These are phyloP conservation scores for Lasioglossum albipes DNA, from an alignment of 1,140 invertebrate species.

Conservation along the genomic window DNA sequence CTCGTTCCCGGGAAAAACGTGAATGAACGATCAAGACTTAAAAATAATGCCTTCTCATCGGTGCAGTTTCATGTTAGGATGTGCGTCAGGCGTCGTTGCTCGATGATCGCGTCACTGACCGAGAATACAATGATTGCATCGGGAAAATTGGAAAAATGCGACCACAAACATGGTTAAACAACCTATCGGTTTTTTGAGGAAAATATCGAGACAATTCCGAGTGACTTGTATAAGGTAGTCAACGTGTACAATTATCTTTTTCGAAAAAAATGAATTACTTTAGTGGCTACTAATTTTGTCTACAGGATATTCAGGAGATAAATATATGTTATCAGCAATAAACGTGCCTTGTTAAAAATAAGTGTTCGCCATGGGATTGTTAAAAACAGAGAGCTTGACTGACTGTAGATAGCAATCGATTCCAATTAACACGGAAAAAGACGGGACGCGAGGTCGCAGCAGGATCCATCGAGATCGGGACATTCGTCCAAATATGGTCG, in stretches of 20 bases:
- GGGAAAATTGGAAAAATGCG: not conserved
- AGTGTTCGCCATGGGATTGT: no score
- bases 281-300: no score
- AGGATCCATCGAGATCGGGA: not conserved
- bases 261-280: no score
- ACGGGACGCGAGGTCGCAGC: not conserved
- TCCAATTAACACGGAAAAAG: not conserved
- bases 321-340: no score
- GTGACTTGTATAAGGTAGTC: no score
- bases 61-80: slow-evolving; percentile 11
- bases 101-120: slow-evolving; percentile 46
- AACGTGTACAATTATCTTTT: no score
- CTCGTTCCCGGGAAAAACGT: slow-evolving; percentile 41
- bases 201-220: no score
- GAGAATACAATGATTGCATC: slow-evolving; percentile 37
- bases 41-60: slow-evolving; percentile 52
- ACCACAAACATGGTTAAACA: no score
- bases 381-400: not conserved
- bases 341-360: no score
- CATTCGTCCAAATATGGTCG: slow-evolving; percentile 7
- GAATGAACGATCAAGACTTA: slow-evolving; percentile 49
- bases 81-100: slow-evolving; percentile 42
- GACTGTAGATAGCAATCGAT: not conserved
- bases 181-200: no score
- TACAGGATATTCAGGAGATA: no score